Base-by-base conservation (phyloP, 2,888 invertebrate species). In the Spodoptera exigua region DNA sequence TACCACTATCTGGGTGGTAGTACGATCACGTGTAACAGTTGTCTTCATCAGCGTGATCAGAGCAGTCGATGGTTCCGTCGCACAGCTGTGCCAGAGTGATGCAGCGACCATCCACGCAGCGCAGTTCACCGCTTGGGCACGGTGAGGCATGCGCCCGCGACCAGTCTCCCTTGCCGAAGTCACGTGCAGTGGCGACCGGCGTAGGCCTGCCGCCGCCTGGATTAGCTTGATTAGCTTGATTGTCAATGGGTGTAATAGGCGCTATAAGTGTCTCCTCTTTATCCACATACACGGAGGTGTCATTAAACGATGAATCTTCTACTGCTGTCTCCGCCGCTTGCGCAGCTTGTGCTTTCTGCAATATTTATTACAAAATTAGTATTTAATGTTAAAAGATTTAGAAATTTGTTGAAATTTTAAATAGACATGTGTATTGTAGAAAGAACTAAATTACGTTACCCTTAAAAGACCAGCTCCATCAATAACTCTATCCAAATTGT, bases 41-140 rank as follows among this genome's bases (percentile, higher is more conserved):
- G 60, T 95, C 94, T 74, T 96, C 96, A 66, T 96, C 96, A 2
- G 95, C 95, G 44, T 95, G 95, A 82, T 96, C 96, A 1, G 94
- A 89, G 78, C 96, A 96, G 86, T 96, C 96, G 47, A 90, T 88
- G 69, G 89, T 89, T n/a, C 95, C 94, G 79, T 96, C 96, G 78
- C 96, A 96, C 32, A 96, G 92, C 73, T 95, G 95, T 9, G 95
- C 90, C 14, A 96, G 90, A 0, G 95, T 95, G 73, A 96, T 96
- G 82, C 96, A 96, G 61, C 95, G 91, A 18, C 96, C 96, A 79
- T 95, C 96, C 3, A 95, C 95, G 74, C 96, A 96, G 55, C 96
- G 93, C 48, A 96, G 84, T 74, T 96, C 95, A 0, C 94, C 94
- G 52, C 86, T 89, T 0, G 93, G 95, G 79, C 91, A 95, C 0